These are phyloP conservation scores for Pantherophis vulpinus DNA, from an alignment of 2,797 vertebrate genomes.

Conservation along the genomic window DNA sequence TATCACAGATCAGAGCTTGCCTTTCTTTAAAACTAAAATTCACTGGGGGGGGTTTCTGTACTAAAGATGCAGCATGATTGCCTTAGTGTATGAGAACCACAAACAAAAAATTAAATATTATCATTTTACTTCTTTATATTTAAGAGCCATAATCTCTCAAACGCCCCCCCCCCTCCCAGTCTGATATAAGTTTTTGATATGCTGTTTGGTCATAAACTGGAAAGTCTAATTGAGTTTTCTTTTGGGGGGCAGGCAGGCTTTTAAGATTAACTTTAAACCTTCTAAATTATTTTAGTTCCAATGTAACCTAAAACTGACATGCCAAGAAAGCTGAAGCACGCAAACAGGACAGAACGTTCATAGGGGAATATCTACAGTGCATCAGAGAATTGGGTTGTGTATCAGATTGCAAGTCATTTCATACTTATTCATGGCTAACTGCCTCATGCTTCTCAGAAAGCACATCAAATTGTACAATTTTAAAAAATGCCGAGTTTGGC, in stretches of 20 bases:
- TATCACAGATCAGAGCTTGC: constrained; percentile 7
- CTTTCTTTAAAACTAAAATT: neutral
- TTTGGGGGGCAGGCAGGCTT: constrained; percentile 26
- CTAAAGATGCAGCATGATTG: constrained; percentile 23
- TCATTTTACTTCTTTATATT: constrained; percentile 9
- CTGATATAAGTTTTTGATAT: constrained; percentile 48
- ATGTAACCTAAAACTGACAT: constrained; percentile 52
- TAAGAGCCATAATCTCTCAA: constrained; percentile 34
- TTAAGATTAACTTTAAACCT: constrained; percentile 46
- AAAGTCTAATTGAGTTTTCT: constrained; percentile 62
- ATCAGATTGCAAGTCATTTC: constrained; percentile 56
- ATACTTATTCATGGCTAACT: constrained; percentile 43
- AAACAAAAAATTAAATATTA: constrained; percentile 40
- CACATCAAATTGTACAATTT: constrained; percentile 45
- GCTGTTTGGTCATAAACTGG: constrained; percentile 40
- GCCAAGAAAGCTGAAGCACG: constrained; percentile 51
- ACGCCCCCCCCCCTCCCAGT: neutral
- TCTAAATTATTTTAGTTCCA: constrained; percentile 57
- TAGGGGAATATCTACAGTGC: constrained; percentile 43
- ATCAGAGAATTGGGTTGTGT: constrained; percentile 61
- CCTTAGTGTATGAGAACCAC: constrained; percentile 38
- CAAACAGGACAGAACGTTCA: constrained; percentile 58
- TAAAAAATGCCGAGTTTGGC: constrained; percentile 40
- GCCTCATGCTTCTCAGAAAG: constrained; percentile 40
- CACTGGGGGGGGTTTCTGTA: neutral